These are phyloP conservation scores for Cyrtorhinus lividipennis DNA, from an alignment of 1,140 invertebrate genomes.

Conservation along the genomic window DNA sequence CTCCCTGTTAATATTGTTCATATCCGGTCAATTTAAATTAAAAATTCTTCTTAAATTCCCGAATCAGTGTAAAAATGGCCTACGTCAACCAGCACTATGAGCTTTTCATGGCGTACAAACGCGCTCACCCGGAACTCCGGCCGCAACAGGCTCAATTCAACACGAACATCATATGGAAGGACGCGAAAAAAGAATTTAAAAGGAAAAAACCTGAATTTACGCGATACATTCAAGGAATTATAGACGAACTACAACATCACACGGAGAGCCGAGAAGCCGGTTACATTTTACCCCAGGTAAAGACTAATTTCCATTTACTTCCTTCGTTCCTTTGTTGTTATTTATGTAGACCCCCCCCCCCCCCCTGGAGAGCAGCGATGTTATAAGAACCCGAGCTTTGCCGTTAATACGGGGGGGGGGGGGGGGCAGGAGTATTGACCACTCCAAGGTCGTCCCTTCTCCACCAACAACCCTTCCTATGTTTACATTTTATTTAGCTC, in stretches of 20 bases:
- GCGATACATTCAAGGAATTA: not conserved
- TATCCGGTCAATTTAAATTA: too few relatives aligned
- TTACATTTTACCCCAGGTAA: not conserved
- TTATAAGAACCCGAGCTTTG: too few relatives aligned
- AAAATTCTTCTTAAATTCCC: too few relatives aligned
- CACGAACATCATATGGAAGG: not conserved
- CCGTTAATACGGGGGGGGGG: not conserved
- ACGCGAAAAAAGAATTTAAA: slow-evolving; percentile 1
- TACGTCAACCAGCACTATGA: not conserved
- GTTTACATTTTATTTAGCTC: not conserved
- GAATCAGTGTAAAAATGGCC: not conserved
- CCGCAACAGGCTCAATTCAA: not conserved
- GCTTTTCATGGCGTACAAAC: not conserved
- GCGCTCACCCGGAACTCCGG: not conserved
- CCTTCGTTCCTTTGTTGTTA: too few relatives aligned
- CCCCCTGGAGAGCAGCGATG: not conserved
- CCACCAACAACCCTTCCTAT: not conserved
- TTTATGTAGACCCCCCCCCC: too few relatives aligned
- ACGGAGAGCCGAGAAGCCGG: not conserved
- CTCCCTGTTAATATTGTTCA: too few relatives aligned
- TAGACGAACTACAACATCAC: not conserved
- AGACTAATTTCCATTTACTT: too few relatives aligned
- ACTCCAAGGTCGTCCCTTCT: too few relatives aligned
- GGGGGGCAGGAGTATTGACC: not conserved
- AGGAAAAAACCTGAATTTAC: not conserved